These are phyloP conservation scores for Archocentrus centrarchus DNA, from an alignment of 2,113 vertebrate species.

Conservation along the genomic window DNA sequence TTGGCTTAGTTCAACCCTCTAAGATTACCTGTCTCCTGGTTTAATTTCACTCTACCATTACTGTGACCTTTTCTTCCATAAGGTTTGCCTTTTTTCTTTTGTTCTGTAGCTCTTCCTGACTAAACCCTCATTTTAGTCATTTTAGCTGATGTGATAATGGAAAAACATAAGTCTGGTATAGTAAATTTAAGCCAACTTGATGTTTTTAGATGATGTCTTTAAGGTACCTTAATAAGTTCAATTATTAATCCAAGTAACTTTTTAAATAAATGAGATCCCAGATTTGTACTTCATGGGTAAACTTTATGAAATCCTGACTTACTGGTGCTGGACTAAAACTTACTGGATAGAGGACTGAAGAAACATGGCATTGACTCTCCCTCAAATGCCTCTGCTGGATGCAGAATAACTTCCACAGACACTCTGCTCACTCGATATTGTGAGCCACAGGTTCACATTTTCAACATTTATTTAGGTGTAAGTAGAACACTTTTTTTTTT, in stretches of 20 bases:
- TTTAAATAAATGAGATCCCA: background rate
- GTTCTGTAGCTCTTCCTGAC: background rate
- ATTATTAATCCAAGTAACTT: background rate
- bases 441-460: background rate
- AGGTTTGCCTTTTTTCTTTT: too few relatives aligned
- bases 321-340: background rate
- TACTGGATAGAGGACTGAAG: background rate
- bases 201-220: too few relatives aligned
- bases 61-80: background rate
- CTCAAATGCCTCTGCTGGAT: fast-evolving
- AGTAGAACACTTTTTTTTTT: fast-evolving
- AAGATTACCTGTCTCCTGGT: background rate
- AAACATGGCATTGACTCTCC: background rate
- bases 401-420: background rate
- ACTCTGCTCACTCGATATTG: fast-evolving
- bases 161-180: background rate
- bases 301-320: background rate
- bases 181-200: background rate
- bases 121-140: background rate
- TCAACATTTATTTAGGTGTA: background rate
- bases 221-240: background rate
- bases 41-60: background rate
- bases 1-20: too few relatives aligned
- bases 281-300: background rate
- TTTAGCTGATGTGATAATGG: background rate